Evolutionary conservation across 2,113 vertebrate genomes (phyloP).

Genomic region (Pycnonotus jocosus): DNA sequence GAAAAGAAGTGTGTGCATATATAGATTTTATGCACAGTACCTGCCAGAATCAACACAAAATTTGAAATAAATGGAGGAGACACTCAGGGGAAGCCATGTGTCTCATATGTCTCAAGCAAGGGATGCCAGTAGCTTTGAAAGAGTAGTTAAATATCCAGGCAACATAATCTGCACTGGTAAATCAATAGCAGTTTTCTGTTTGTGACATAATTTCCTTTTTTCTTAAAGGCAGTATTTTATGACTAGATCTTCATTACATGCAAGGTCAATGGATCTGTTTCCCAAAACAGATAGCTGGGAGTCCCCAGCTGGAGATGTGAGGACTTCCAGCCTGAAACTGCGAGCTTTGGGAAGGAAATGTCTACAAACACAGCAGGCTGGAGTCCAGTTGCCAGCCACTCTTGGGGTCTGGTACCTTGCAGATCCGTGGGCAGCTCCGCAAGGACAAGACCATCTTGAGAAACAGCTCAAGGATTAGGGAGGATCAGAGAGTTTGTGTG

Average conservation of each 20-base stretch:
- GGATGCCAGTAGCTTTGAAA: background rate
- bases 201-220: background rate
- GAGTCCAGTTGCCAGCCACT: background rate
- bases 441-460: background rate
- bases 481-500: background rate
- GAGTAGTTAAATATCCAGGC: conserved; percentile 3
- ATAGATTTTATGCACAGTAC: background rate
- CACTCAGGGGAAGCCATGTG: background rate
- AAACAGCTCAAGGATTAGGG: background rate
- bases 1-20: background rate
- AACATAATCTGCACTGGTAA: background rate
- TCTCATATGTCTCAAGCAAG: background rate
- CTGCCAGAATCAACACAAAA: background rate
- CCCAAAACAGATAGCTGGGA: background rate
- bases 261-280: background rate
- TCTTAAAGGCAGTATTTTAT: background rate
- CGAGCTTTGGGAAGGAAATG: background rate
- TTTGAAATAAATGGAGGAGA: background rate
- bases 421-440: background rate
- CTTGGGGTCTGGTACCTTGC: background rate
- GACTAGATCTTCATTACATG: background rate
- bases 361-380: background rate
- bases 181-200: background rate
- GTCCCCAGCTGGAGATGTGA: background rate
- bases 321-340: background rate